Conservation (phyloP, 2,888 invertebrate genomes). For the Hirtodrosophila trivittata region DNA sequence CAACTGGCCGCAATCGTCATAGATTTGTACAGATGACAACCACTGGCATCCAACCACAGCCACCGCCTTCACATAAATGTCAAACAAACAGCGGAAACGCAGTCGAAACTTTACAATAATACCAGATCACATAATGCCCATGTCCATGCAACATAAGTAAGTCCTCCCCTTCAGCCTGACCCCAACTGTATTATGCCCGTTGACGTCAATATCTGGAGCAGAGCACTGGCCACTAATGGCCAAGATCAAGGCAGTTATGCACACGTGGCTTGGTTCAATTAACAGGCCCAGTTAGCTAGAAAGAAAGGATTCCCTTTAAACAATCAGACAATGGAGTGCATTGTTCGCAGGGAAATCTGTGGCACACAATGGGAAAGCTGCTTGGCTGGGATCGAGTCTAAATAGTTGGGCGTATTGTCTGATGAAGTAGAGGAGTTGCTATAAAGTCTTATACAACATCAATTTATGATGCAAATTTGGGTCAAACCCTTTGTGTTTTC, state of each 20-base stretch:
- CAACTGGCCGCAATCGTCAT: slow-evolving; percentile 51
- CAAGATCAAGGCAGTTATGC: slow-evolving; percentile 58
- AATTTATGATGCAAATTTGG: slow-evolving; percentile 13
- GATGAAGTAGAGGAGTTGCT: slow-evolving; percentile 2
- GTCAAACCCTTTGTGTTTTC: slow-evolving; percentile 40
- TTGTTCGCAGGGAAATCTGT: slow-evolving; percentile 49
- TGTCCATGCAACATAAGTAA: too few species aligned
- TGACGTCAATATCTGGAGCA: slow-evolving; percentile 24
- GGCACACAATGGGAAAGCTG: slow-evolving; percentile 36
- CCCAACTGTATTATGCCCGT: not conserved
- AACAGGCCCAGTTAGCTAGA: slow-evolving; percentile 40
- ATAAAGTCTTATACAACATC: slow-evolving; percentile 2
- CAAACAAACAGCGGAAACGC: slow-evolving; percentile 63
- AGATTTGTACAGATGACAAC: slow-evolving; percentile 38
- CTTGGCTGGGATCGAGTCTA: not conserved
- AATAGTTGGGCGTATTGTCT: too few species aligned
- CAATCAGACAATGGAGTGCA: slow-evolving; percentile 60
- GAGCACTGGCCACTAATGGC: too few species aligned
- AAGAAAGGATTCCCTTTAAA: slow-evolving; percentile 57
- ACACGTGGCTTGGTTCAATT: slow-evolving; percentile 34
- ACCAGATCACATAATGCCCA: slow-evolving; percentile 25
- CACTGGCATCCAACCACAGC: slow-evolving; percentile 21
- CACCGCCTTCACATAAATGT: slow-evolving; percentile 47
- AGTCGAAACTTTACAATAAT: slow-evolving; percentile 44
- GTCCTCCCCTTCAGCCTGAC: too few species aligned